Conservation (phyloP, 2,113 vertebrate species). For the Percopsis transmontana region DNA sequence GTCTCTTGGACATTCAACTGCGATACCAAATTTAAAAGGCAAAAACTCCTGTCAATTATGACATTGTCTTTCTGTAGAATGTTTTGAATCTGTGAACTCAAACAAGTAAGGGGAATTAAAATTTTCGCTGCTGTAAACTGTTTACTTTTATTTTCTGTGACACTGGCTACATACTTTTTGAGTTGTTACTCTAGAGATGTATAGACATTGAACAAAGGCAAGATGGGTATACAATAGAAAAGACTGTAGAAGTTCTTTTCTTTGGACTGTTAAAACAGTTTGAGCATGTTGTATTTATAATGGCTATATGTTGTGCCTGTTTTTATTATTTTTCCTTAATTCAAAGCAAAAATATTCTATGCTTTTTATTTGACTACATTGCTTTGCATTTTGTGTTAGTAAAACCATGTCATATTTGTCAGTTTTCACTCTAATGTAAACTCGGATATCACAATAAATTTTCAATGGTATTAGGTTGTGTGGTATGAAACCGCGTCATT, state of each 20-base stretch:
- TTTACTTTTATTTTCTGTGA: slow-evolving; percentile 64
- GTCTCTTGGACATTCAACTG: slow-evolving; percentile 43
- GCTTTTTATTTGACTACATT: slow-evolving; percentile 81
- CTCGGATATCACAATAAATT: slow-evolving; percentile 94
- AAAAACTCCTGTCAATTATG: slow-evolving; percentile 45
- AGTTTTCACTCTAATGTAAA: slow-evolving; percentile 92
- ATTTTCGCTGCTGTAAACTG: slow-evolving; percentile 62
- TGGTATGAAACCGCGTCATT: background rate
- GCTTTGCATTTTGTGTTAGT: slow-evolving; percentile 86
- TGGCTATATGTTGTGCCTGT: slow-evolving; percentile 82
- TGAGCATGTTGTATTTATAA: slow-evolving; percentile 83
- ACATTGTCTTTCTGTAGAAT: slow-evolving; percentile 51
- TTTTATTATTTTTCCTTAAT: slow-evolving; percentile 72
- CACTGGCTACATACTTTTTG: slow-evolving; percentile 69
- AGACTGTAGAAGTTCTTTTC: slow-evolving; percentile 70
- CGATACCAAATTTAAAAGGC: slow-evolving; percentile 53
- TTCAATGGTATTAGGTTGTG: slow-evolving; percentile 76
- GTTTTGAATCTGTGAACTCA: slow-evolving; percentile 48
- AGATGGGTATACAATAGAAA: slow-evolving; percentile 60
- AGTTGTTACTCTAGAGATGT: slow-evolving; percentile 47
- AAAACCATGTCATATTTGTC: slow-evolving; percentile 84
- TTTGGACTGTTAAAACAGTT: slow-evolving; percentile 78
- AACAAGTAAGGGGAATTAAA: background rate
- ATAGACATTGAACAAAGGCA: slow-evolving; percentile 46
- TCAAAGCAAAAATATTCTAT: slow-evolving; percentile 62